Conservation (phyloP, 2,888 invertebrate genomes). For the Tetragonula carbonaria region DNA sequence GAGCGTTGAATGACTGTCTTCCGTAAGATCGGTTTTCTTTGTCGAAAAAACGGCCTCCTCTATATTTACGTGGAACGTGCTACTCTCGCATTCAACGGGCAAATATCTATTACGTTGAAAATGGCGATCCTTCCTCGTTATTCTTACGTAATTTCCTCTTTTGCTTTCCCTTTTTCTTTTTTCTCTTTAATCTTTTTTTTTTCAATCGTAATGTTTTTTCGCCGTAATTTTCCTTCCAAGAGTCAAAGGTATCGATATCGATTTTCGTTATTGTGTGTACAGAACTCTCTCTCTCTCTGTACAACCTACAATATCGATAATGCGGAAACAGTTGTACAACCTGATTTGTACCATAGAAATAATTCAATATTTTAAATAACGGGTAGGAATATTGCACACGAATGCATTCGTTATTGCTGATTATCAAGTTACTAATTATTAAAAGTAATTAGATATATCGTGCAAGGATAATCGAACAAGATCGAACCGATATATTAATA, state of each 20-base stretch:
- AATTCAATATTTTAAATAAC: not conserved
- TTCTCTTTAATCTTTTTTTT: too few species aligned
- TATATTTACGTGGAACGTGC: not conserved
- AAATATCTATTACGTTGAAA: too few species aligned
- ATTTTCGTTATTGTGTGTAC: too few species aligned
- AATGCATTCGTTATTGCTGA: not conserved
- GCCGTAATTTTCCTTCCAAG: too few species aligned
- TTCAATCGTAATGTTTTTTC: too few species aligned
- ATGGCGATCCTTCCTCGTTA: too few species aligned
- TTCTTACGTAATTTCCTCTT: too few species aligned
- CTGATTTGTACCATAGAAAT: not conserved
- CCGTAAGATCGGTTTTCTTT: conserved; percentile 46
- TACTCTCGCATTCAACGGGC: not conserved
- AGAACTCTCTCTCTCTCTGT: too few species aligned
- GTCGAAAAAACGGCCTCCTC: conserved; percentile 12
- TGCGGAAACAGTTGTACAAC: too few species aligned
- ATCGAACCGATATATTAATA: not conserved
- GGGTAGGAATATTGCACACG: not conserved
- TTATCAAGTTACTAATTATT: not conserved
- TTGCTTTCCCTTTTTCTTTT: too few species aligned
- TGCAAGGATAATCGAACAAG: not conserved
- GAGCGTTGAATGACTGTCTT: conserved; percentile 39
- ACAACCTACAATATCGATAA: too few species aligned
- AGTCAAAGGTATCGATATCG: too few species aligned
- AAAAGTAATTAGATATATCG: not conserved